Evolutionary conservation across 2,113 vertebrate species (phyloP).

Genomic region (Emydocephalus ijimae): DNA sequence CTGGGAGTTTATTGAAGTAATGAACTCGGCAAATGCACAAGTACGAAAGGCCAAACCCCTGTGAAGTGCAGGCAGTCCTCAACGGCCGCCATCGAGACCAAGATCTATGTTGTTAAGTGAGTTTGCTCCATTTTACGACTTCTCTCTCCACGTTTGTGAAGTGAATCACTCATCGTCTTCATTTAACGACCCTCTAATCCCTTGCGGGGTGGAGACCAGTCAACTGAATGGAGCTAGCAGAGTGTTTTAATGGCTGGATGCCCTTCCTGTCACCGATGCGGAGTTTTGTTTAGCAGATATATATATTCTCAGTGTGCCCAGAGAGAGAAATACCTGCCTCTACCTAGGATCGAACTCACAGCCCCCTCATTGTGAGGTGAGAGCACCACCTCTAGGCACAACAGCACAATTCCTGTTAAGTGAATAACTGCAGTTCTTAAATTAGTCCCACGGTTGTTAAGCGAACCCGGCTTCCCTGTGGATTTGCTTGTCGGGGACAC

Average conservation of each 20-base stretch:
- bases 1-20: not conserved
- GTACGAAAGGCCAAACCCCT: not conserved
- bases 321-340: too few species aligned
- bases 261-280: too few species aligned
- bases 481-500: not conserved
- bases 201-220: too few species aligned
- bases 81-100: rapidly evolving
- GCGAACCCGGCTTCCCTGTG: not conserved
- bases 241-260: too few species aligned
- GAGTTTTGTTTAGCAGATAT: too few species aligned
- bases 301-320: too few species aligned
- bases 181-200: too few species aligned
- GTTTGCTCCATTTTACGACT: not conserved
- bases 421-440: not conserved
- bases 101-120: not conserved
- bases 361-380: too few species aligned
- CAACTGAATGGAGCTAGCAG: too few species aligned
- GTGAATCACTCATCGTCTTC: not conserved
- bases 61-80: not conserved
- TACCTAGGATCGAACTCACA: too few species aligned
- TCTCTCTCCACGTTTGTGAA: not conserved
- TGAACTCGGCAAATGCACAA: not conserved
- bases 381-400: too few species aligned
- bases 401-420: not conserved
- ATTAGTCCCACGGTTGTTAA: not conserved